phyloP scores from a whole-genome alignment of 2,888 invertebrate genomes.

The Mycalesis mineus region DNA sequence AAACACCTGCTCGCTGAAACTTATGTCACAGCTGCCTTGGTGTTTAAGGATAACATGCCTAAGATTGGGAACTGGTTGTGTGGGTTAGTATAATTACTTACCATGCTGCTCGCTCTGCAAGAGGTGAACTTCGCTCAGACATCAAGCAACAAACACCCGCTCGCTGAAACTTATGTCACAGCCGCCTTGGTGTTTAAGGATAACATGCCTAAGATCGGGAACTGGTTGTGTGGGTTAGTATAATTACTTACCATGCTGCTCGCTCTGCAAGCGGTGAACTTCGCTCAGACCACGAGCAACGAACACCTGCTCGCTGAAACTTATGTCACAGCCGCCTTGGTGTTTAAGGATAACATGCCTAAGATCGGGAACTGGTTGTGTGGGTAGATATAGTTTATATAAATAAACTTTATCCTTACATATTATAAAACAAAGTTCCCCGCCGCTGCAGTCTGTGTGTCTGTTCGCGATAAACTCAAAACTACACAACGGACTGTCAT shows the following conservation, averaged over 20 bases:
- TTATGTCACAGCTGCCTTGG: constrained; percentile 88
- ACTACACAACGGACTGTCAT: no score
- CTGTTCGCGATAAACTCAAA: no score
- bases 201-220: constrained; percentile 82
- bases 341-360: constrained; percentile 82
- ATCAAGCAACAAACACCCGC: constrained; percentile 81
- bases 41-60: constrained; percentile 82
- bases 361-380: constrained; percentile 82
- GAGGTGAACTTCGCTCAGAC: constrained; percentile 90
- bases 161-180: constrained; percentile 91
- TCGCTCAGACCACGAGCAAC: constrained; percentile 89
- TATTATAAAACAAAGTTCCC: no score
- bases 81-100: neutral
- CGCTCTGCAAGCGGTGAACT: constrained; percentile 74
- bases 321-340: constrained; percentile 88
- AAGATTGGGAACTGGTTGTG: constrained; percentile 83
- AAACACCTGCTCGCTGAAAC: constrained; percentile 87
- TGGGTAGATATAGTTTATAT: constrained; percentile 67
- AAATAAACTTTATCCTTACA: no score
- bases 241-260: neutral
- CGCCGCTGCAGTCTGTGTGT: no score
- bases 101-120: no score
- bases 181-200: constrained; percentile 85
- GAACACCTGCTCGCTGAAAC: constrained; percentile 87
- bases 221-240: constrained; percentile 74